Conservation (phyloP, 2,797 vertebrate species). For the Nannoperca australis region DNA sequence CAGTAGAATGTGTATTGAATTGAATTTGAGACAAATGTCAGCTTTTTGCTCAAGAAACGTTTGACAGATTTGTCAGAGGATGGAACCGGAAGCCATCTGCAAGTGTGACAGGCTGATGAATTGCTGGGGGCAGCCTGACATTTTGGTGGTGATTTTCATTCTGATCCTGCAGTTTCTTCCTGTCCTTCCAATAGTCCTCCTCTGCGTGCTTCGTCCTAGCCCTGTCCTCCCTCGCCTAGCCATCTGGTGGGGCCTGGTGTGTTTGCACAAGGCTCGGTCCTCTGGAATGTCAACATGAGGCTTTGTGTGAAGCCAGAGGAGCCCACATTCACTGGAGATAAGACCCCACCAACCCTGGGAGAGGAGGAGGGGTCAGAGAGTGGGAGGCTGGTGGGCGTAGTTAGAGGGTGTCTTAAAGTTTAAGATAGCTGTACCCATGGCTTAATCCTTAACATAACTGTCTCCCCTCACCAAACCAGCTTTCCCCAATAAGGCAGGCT, state of each 20-base stretch:
- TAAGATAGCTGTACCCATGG: constrained; percentile 59
- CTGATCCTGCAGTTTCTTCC: constrained; percentile 50
- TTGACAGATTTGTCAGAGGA: constrained; percentile 21
- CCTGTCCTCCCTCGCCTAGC: constrained; percentile 65
- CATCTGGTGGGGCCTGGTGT: constrained; percentile 80
- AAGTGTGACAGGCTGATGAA: constrained; percentile 4
- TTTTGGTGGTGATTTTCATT: constrained; percentile 41
- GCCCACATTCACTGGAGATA: constrained; percentile 79
- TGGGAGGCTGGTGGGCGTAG: constrained; percentile 39
- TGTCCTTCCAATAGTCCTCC: constrained; percentile 49
- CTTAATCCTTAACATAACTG: constrained; percentile 52
- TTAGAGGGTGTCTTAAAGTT: constrained; percentile 67
- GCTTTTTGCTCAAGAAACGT: constrained; percentile 21
- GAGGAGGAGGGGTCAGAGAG: constrained; percentile 49
- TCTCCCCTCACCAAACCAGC: constrained; percentile 22
- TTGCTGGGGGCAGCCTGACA: constrained; percentile 45
- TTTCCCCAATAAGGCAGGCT: constrained; percentile 19
- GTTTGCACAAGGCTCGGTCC: constrained; percentile 85
- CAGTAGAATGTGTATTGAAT: neutral
- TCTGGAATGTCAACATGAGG: constrained; percentile 87
- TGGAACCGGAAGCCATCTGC: constrained; percentile 29
- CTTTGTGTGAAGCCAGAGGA: constrained; percentile 80
- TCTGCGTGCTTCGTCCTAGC: constrained; percentile 53
- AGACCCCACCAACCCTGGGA: constrained; percentile 67
- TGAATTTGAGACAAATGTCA: neutral